Evolutionary conservation across 2,888 invertebrate species (phyloP).

Genomic region (Hoplodrina blanda): DNA sequence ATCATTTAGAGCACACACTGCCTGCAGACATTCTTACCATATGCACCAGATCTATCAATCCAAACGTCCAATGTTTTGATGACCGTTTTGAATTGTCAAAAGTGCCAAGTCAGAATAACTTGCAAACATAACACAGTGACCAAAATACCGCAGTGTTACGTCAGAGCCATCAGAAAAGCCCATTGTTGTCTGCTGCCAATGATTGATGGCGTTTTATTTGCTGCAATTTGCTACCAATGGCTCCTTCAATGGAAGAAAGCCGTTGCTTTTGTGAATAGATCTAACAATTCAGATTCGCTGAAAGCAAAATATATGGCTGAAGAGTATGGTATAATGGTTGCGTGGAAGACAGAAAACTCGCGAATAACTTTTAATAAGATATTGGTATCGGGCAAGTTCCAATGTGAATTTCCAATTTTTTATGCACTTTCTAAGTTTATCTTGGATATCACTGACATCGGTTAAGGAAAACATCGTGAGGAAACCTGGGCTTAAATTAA

Average conservation of each 20-base stretch:
- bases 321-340: not conserved
- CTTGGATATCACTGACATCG: no score
- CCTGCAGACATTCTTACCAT: not conserved
- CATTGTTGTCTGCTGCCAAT: constrained; percentile 69
- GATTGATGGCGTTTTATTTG: constrained; percentile 57
- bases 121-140: constrained; percentile 34
- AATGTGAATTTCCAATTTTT: no score
- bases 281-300: not conserved
- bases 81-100: constrained; percentile 15
- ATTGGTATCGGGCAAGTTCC: no score
- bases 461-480: no score
- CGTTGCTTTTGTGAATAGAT: constrained; percentile 4
- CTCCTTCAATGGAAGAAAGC: constrained; percentile 28
- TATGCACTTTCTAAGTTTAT: no score
- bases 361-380: no score
- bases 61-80: constrained; percentile 21
- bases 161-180: constrained; percentile 72
- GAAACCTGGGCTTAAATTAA: no score
- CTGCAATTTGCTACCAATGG: constrained; percentile 48
- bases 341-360: not conserved
- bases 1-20: not conserved
- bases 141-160: constrained; percentile 77
- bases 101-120: constrained; percentile 18
- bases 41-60: not conserved
- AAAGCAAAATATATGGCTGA: not conserved